Conservation (phyloP, 2,888 invertebrate genomes). For the Trilocha varians region DNA sequence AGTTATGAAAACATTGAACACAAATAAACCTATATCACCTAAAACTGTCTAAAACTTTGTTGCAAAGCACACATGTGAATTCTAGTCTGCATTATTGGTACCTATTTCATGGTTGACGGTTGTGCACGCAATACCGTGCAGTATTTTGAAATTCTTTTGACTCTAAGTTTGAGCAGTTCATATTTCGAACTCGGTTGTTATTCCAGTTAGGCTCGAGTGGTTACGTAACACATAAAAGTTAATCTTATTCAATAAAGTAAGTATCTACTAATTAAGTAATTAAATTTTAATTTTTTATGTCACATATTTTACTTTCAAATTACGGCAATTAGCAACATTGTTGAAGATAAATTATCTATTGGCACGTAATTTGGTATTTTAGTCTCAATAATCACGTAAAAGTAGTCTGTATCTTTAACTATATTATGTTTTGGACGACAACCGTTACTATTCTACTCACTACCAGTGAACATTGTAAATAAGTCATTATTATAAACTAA, state of each 20-base stretch:
- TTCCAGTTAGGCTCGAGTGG: slow-evolving; percentile 13
- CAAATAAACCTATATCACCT: not conserved
- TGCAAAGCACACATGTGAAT: slow-evolving; percentile 5
- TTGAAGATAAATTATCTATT: too few relatives aligned
- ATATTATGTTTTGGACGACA: too few relatives aligned
- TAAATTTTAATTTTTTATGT: too few relatives aligned
- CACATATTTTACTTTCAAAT: too few relatives aligned
- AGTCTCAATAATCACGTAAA: too few relatives aligned
- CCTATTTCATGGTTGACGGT: slow-evolving; percentile 27
- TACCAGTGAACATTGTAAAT: too few relatives aligned
- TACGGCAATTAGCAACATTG: too few relatives aligned
- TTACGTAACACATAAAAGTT: slow-evolving; percentile 13
- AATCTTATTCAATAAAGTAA: not conserved
- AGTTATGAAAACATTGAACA: too few relatives aligned
- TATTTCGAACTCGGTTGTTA: slow-evolving; percentile 18
- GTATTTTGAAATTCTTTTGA: slow-evolving; percentile 25
- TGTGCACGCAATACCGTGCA: slow-evolving; percentile 21
- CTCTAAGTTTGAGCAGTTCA: slow-evolving; percentile 9
- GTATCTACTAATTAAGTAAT: not conserved
- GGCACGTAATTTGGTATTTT: too few relatives aligned
- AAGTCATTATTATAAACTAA: too few relatives aligned
- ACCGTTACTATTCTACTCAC: too few relatives aligned
- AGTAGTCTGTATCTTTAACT: too few relatives aligned
- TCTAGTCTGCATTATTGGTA: slow-evolving; percentile 15
- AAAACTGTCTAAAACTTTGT: not conserved